These are phyloP conservation scores for Sycophila sp. DNA, from an alignment of 1,140 invertebrate genomes.

Conservation along the genomic window DNA sequence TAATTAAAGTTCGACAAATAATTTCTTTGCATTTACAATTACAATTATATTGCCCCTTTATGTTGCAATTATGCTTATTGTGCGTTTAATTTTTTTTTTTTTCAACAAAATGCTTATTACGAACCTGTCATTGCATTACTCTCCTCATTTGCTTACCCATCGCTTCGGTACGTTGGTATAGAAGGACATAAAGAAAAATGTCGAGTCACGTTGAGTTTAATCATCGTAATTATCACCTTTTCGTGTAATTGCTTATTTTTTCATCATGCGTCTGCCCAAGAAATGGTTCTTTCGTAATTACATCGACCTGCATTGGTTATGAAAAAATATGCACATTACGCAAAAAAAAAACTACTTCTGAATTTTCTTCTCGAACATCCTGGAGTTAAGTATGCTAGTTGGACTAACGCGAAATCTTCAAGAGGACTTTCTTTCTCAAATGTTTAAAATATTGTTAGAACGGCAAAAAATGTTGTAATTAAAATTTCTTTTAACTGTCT, in stretches of 20 bases:
- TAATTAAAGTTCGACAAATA: too few relatives aligned
- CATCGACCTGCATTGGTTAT: constrained; percentile 32
- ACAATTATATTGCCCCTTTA: too few relatives aligned
- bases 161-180: constrained; percentile 1
- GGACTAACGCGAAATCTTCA: too few relatives aligned
- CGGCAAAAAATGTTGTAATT: too few relatives aligned
- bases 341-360: too few relatives aligned
- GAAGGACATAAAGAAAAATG: constrained; percentile 1
- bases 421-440: too few relatives aligned
- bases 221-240: constrained; percentile 25
- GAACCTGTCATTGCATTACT: constrained; percentile 7
- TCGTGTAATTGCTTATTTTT: constrained; percentile 16
- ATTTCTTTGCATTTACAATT: too few relatives aligned
- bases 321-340: too few relatives aligned
- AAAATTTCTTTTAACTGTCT: too few relatives aligned
- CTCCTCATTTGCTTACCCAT: constrained; percentile 15
- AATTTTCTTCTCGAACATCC: not conserved
- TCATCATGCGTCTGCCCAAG: constrained; percentile 3
- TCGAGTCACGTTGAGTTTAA: constrained; percentile 15
- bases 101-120: not conserved
- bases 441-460: too few relatives aligned
- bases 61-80: too few relatives aligned
- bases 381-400: constrained; percentile 8
- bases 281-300: constrained; percentile 11
- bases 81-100: too few relatives aligned